phyloP scores from a whole-genome alignment of 2,113 vertebrate genomes.

The Pampusana beccarii region DNA sequence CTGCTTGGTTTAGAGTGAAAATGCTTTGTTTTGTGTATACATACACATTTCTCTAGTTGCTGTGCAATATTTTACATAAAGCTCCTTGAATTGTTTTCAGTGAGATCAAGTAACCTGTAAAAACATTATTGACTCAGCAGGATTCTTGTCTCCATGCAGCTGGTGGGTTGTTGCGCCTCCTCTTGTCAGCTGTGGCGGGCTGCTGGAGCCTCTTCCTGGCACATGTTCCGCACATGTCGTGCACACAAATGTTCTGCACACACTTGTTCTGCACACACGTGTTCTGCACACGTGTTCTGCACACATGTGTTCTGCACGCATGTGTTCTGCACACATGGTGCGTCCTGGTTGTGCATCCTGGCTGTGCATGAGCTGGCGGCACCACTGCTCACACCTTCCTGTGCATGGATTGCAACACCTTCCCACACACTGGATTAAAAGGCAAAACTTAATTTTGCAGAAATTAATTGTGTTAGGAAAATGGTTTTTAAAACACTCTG shows the following conservation, averaged over 20 bases:
- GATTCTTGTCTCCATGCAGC: neutral
- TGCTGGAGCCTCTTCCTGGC: too few relatives aligned
- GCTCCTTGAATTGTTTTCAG: neutral
- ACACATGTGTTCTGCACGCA: too few relatives aligned
- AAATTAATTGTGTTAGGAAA: constrained; percentile 63
- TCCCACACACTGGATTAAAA: constrained; percentile 9
- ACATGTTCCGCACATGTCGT: too few relatives aligned
- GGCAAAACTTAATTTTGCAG: constrained; percentile 46
- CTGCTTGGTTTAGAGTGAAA: neutral
- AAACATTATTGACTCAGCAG: neutral
- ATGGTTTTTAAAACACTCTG: constrained; percentile 14
- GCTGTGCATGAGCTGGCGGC: fast-evolving
- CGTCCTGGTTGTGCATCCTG: neutral
- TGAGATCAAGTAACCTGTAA: neutral
- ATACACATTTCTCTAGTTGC: neutral
- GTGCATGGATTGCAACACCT: neutral
- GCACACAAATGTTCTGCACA: too few relatives aligned
- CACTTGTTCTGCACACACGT: too few relatives aligned
- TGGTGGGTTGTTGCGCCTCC: neutral
- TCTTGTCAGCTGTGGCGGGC: neutral
- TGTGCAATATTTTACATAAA: neutral
- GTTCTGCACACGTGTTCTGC: too few relatives aligned
- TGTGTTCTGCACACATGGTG: too few relatives aligned
- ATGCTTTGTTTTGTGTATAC: neutral
- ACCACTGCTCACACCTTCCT: neutral